A percentile compares a stretch with the other conserved stretches of the same genome.
Evolutionary conservation across 2,113 vertebrate species (phyloP).

Genomic region (Puffinus mauretanicus): DNA sequence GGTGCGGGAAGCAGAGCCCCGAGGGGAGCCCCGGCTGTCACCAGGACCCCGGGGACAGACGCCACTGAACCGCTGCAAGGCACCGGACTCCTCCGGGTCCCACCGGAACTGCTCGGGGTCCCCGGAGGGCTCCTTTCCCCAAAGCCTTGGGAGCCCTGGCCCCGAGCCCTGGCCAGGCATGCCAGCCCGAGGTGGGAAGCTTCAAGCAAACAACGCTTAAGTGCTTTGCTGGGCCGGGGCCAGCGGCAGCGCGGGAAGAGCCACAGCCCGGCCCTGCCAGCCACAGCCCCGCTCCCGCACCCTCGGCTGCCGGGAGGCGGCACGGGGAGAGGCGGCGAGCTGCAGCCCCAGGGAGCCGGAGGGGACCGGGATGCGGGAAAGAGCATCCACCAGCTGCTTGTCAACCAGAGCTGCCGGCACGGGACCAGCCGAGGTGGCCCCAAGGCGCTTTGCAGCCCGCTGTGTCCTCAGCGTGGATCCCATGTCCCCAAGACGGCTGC

Average conservation of each 20-base stretch:
- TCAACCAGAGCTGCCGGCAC: not conserved
- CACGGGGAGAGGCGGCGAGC: not conserved
- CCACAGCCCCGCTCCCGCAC: not conserved
- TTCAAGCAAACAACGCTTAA: not conserved
- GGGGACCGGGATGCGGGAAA: not conserved
- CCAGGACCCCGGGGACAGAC: not conserved
- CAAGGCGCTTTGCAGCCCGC: fast-evolving
- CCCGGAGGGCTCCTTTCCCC: not conserved
- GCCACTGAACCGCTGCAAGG: not conserved
- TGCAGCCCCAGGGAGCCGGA: not conserved
- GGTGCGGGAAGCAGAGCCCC: not conserved
- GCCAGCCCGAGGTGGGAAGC: not conserved
- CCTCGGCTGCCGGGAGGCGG: not conserved
- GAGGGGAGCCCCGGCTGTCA: not conserved
- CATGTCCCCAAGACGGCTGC: fast-evolving
- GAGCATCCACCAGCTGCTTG: not conserved
- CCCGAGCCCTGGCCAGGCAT: not conserved
- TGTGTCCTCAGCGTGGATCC: not conserved
- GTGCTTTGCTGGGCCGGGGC: not conserved
- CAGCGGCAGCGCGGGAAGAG: not conserved
- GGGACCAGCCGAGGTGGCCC: not conserved
- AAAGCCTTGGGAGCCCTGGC: not conserved
- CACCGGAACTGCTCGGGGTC: not conserved
- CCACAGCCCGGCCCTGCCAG: not conserved
- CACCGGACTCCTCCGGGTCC: not conserved